A percentile compares a stretch with the other conserved stretches of the same genome.
Conservation (phyloP, 2,888 invertebrate species). For the Exephanes ischioxanthus region DNA sequence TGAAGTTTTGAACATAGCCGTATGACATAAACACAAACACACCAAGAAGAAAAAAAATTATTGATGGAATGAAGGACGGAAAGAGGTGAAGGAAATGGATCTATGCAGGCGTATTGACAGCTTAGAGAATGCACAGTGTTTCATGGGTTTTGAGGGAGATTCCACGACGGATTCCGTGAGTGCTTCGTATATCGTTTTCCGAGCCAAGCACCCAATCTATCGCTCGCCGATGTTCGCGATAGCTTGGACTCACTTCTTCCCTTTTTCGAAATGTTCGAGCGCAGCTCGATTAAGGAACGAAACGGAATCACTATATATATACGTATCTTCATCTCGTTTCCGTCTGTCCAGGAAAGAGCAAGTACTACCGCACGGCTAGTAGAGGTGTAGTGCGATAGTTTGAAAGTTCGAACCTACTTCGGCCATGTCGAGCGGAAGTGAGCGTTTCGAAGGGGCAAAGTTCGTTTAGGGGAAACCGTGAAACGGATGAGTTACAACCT, state of each 20-base stretch:
- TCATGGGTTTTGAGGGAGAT: conserved; percentile 52
- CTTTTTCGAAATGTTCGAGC: conserved; percentile 2
- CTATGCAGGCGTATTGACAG: conserved; percentile 8
- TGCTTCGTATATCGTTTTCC: conserved; percentile 57
- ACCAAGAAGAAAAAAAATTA: background rate
- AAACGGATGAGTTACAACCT: conserved; percentile 26
- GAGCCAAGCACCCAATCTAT: conserved; percentile 46
- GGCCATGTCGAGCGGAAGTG: conserved; percentile 44
- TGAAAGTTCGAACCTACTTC: conserved; percentile 52
- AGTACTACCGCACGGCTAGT: conserved; percentile 15
- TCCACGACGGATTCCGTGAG: conserved; percentile 41
- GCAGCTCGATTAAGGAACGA: conserved; percentile 42
- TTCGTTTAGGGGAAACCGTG: conserved; percentile 23
- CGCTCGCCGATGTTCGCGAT: conserved; percentile 46
- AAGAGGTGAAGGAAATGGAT: conserved; percentile 4
- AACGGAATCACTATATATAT: conserved; percentile 6
- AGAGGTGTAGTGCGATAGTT: conserved; percentile 40
- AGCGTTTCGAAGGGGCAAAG: conserved; percentile 5
- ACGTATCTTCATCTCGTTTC: conserved; percentile 33
- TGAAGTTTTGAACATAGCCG: too few relatives aligned
- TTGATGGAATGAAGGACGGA: conserved; percentile 45
- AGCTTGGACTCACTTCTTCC: conserved; percentile 29
- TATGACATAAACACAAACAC: too few relatives aligned
- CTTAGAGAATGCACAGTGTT: conserved; percentile 50
- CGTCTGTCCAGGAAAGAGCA: conserved; percentile 40